Evolutionary conservation across 2,797 vertebrate genomes (phyloP).

Genomic region (Philypnodon macrostomus): DNA sequence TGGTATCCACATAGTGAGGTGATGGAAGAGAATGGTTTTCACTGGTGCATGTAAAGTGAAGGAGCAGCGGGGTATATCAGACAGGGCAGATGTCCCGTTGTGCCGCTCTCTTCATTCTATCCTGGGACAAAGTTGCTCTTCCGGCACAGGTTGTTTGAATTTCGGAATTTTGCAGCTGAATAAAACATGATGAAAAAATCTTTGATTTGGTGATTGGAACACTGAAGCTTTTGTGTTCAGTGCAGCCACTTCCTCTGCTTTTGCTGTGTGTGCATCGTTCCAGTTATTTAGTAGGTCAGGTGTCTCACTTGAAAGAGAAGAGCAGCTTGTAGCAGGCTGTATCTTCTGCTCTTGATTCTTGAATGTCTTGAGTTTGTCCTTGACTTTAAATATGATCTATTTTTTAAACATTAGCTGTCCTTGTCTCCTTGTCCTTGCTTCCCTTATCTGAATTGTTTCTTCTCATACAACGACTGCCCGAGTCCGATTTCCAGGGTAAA

Average conservation of each 20-base stretch:
- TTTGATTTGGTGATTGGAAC: constrained; percentile 10
- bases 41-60: constrained; percentile 22
- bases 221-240: constrained; percentile 20
- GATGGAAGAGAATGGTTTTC: constrained; percentile 32
- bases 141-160: constrained; percentile 49
- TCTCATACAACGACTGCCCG: constrained; percentile 55
- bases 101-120: constrained; percentile 61
- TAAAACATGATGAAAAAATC: constrained; percentile 65
- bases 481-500: constrained; percentile 43
- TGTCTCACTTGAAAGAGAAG: constrained; percentile 20
- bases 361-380: constrained; percentile 2
- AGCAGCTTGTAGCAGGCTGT: background rate
- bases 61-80: constrained; percentile 38
- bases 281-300: constrained; percentile 33
- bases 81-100: constrained; percentile 35
- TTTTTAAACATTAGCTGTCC: constrained; percentile 29
- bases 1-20: constrained; percentile 77
- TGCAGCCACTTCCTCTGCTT: constrained; percentile 20
- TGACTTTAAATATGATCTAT: constrained; percentile 28
- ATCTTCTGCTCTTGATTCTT: constrained; percentile 10
- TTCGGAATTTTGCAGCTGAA: constrained; percentile 35
- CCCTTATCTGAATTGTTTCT: constrained; percentile 59
- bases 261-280: constrained; percentile 40
- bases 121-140: constrained; percentile 70
- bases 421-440: constrained; percentile 42